A percentile compares a stretch with the other conserved stretches of the same genome.
Conservation (phyloP, 2,113 vertebrate genomes). For the Eira barbara region DNA sequence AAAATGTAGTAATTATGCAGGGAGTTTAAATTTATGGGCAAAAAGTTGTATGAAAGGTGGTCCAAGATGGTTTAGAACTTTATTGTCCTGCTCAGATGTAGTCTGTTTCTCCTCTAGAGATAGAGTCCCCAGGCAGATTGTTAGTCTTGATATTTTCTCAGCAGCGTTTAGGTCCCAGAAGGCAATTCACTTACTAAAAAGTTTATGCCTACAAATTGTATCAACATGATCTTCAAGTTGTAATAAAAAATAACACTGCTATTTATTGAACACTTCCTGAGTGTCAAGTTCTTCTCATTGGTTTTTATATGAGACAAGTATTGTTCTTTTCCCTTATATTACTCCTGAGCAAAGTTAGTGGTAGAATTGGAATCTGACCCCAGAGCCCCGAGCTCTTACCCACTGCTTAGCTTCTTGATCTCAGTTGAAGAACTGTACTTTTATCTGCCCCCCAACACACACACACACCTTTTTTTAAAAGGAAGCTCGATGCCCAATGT, state of each 20-base stretch:
- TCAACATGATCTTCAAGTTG: neutral
- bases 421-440: neutral
- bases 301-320: neutral
- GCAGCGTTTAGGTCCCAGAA: neutral
- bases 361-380: neutral
- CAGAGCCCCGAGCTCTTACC: neutral
- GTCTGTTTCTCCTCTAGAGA: constrained; percentile 37
- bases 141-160: constrained; percentile 56
- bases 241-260: neutral
- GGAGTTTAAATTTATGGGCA: neutral
- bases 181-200: constrained; percentile 40
- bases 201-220: neutral
- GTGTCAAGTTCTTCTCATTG: neutral
- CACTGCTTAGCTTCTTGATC: neutral
- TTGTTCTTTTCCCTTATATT: neutral
- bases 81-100: neutral
- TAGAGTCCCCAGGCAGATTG: constrained; percentile 37
- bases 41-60: neutral
- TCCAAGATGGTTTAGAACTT: neutral
- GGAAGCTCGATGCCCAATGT: neutral
- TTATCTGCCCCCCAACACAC: neutral
- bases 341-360: neutral
- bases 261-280: neutral
- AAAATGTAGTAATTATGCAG: neutral
- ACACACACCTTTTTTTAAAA: neutral